Percentiles rank a stretch among this genome's conserved stretches.
These are phyloP conservation scores for Paraplagusia blochii DNA, from an alignment of 2,113 vertebrate genomes.

Conservation along the genomic window DNA sequence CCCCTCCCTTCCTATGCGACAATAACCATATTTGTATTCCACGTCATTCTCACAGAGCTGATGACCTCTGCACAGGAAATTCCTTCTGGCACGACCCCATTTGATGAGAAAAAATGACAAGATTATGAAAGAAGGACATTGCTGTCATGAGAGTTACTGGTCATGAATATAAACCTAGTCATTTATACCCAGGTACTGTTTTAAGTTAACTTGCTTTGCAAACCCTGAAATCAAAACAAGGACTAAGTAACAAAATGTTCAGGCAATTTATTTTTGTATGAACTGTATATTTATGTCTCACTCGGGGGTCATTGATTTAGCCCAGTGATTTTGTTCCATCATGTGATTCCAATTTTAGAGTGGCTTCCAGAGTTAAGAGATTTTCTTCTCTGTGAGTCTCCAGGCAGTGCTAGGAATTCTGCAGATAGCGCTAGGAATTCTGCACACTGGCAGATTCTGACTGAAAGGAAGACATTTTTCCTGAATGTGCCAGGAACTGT, in stretches of 20 bases:
- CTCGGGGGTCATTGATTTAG: not conserved
- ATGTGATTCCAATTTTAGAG: not conserved
- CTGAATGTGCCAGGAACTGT: slow-evolving; percentile 56
- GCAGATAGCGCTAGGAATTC: not conserved
- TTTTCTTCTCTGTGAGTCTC: not conserved
- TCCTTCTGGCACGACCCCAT: slow-evolving; percentile 5
- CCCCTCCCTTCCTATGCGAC: slow-evolving; percentile 8
- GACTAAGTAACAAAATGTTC: no score
- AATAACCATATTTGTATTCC: slow-evolving; percentile 42
- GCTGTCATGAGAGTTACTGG: no score
- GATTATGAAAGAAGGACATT: no score
- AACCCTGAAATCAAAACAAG: no score
- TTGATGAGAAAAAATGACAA: not conserved
- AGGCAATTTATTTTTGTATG: not conserved
- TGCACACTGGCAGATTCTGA: slow-evolving; percentile 32
- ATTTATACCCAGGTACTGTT: no score
- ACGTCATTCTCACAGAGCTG: not conserved
- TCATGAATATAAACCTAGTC: no score
- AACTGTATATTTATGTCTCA: slow-evolving; percentile 2
- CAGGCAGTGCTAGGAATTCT: not conserved
- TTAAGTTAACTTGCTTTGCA: no score
- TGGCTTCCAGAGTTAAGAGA: not conserved
- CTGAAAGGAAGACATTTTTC: slow-evolving; percentile 53
- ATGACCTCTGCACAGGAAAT: not conserved
- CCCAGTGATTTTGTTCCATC: not conserved